Base-by-base conservation (phyloP, 2,888 invertebrate genomes). In the Cerastoderma edule region DNA sequence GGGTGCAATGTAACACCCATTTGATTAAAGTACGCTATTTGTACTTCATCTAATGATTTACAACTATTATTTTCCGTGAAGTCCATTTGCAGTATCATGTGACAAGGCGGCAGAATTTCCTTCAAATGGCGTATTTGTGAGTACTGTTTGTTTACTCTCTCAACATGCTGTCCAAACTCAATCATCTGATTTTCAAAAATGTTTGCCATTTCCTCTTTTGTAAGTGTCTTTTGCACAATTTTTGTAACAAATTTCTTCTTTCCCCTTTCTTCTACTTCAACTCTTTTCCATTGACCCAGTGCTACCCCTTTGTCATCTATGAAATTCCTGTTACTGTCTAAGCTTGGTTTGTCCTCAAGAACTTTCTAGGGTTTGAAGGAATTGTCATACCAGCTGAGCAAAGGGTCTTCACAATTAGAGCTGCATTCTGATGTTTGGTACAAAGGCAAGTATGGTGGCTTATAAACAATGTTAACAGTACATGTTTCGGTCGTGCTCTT, bases 41-140 rank as follows among this genome's bases (percentile, higher is more conserved):
- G 75, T 0, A 83, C 72, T 32, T 83, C 80, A 27, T 83, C 70
- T 3, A 39, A 3, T 16, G 72, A 67, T 19, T 67, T 19, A 32
- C 80, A 83, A 16, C 44, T 27, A 44, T 75, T 81, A 72, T 83
- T 81, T 70, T 81, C 80, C n/a, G 75, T 72, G 44, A 75, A 72
- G 33, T 75, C 71, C 1, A 75, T 13, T 48, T 75, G 75, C 0
- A 72, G 16, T 16, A 72, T 44, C 44, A 75, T 63, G 30, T 75
- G 35, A 50, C 72, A 56, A 24, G 22, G 27, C 1, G 72, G 72
- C n/a, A 77, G 27, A 0, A 54, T 56, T 19, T 68, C 33, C 39
- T 77, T 77, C 13, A 77, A 50, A 0, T 3, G 2, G 5, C 24
- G 28, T 19, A 79, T 33, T 53, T 74, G 32, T 50, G 63, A 46